Percentiles rank a stretch among this genome's conserved stretches.
phyloP scores from a whole-genome alignment of 2,797 vertebrate species.

The Botia kubotai region DNA sequence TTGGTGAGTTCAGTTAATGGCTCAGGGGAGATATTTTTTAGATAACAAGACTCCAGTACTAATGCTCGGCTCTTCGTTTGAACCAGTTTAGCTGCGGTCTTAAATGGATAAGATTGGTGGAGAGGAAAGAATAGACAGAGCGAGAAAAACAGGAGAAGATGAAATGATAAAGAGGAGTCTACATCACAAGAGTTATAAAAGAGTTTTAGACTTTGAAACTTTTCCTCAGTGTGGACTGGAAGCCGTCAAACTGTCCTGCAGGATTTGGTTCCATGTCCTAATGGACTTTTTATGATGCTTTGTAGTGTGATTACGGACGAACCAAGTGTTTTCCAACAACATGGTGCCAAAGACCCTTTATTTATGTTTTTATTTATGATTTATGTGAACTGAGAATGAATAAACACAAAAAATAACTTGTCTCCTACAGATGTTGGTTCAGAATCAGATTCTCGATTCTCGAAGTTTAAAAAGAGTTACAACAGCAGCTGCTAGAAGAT shows the following conservation, averaged over 20 bases:
- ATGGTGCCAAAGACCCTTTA: slow-evolving; percentile 4
- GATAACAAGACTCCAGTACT: slow-evolving; percentile 30
- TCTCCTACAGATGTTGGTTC: neutral
- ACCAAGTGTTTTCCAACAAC: neutral
- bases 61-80: slow-evolving; percentile 25
- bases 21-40: slow-evolving; percentile 30
- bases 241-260: slow-evolving; percentile 14
- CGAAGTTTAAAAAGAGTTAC: neutral
- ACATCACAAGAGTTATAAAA: slow-evolving; percentile 1
- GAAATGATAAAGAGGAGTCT: neutral
- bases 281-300: slow-evolving; percentile 32
- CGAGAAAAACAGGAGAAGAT: slow-evolving; percentile 1
- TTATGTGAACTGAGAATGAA: slow-evolving; percentile 8
- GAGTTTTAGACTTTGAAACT: slow-evolving; percentile 20
- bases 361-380: slow-evolving; percentile 9
- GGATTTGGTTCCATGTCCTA: slow-evolving; percentile 31
- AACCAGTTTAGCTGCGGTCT: slow-evolving; percentile 35
- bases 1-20: slow-evolving; percentile 39
- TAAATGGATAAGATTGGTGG: neutral
- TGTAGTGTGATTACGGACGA: slow-evolving; percentile 11
- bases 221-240: neutral
- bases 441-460: slow-evolving; percentile 11
- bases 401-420: neutral
- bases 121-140: neutral
- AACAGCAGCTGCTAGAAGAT: neutral